phyloP scores from a whole-genome alignment of 2,888 invertebrate species.

The Scaptomyza caliginosa region DNA sequence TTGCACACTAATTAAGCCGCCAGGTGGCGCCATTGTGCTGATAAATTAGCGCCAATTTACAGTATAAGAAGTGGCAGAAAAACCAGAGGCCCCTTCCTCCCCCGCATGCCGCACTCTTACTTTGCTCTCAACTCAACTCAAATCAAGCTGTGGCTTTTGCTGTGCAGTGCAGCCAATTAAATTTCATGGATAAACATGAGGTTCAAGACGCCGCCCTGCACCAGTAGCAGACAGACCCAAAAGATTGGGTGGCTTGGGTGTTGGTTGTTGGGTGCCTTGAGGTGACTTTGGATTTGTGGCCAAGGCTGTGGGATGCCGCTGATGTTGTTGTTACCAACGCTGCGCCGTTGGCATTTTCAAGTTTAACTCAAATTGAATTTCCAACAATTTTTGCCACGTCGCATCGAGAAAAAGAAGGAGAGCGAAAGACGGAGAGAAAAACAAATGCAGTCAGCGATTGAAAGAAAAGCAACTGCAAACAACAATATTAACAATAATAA shows the following conservation, averaged over 20 bases:
- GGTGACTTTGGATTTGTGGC: conserved; percentile 64
- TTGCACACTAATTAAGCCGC: conserved; percentile 55
- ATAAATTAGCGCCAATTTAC: conserved; percentile 61
- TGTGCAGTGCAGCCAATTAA: conserved; percentile 69
- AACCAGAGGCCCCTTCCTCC: conserved; percentile 26
- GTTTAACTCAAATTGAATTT: conserved; percentile 73
- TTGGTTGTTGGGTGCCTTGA: conserved; percentile 3
- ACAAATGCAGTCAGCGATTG: conserved; percentile 10
- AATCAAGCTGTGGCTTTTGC: conserved; percentile 38
- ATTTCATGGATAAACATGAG: conserved; percentile 74
- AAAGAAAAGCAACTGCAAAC: conserved; percentile 40
- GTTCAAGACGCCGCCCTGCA: conserved; percentile 42
- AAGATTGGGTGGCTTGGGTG: neutral
- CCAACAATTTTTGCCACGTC: conserved; percentile 61
- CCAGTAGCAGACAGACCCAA: neutral
- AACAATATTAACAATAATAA: conserved; percentile 37
- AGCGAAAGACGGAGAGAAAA: conserved; percentile 1
- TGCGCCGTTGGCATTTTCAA: conserved; percentile 57
- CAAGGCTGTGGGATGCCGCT: conserved; percentile 20
- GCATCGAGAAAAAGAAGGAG: too few species aligned
- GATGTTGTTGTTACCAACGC: neutral
- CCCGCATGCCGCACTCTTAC: neutral
- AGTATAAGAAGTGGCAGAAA: conserved; percentile 53
- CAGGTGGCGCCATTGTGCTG: conserved; percentile 64
- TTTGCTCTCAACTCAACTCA: neutral